Base-by-base conservation (phyloP, 2,888 invertebrate genomes). In the Ephialtes manifestator region DNA sequence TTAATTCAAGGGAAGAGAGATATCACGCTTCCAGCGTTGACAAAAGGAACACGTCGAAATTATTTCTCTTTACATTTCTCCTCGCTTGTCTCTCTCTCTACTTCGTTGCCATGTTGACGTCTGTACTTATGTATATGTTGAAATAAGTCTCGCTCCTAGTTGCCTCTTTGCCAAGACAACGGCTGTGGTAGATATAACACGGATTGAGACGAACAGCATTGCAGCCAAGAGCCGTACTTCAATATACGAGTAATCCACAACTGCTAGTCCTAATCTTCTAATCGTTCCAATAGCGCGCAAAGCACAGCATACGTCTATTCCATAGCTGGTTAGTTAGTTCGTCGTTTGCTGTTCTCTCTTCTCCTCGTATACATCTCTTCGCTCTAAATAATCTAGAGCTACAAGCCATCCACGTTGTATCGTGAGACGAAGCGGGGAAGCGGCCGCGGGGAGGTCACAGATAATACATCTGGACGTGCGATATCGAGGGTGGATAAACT, bases 1-100 rank as follows among this genome's bases (percentile, higher is more conserved):
- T 91, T 92, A 91, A 91, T 92, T 89, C 89, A 87, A 86, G 82
- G 87, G 87, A 90, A 90, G 88, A 90, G 89, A 91, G 90, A 92
- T 90, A 89, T 91, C 89, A 87, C 79, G 88, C 87, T 39, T 84
- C 80, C 90, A 80, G 58, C 83, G 86, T 86, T 87, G 86, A 89
- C 89, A 90, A 90, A 92, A 90, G 87, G 84, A 89, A 80, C 79
- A 83, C 68, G 55, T 75, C 63, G 31, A 81, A 70, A 65, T 65
- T 48, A 10, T 76, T 70, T 81, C 53, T 68, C 84, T 74, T 63
- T 76, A 78, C 70, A 51, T 71, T 68, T 68, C 60, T 63, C 48
- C 31, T 46, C 63, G 20, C 55, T 31, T n/a, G n/a, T 20, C 65
- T 43, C 46, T 28, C 43, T 46, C 43, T 10, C 1, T 55, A 39